These are phyloP conservation scores for Eucera pruinosa DNA, from an alignment of 2,888 invertebrate genomes.

Conservation along the genomic window DNA sequence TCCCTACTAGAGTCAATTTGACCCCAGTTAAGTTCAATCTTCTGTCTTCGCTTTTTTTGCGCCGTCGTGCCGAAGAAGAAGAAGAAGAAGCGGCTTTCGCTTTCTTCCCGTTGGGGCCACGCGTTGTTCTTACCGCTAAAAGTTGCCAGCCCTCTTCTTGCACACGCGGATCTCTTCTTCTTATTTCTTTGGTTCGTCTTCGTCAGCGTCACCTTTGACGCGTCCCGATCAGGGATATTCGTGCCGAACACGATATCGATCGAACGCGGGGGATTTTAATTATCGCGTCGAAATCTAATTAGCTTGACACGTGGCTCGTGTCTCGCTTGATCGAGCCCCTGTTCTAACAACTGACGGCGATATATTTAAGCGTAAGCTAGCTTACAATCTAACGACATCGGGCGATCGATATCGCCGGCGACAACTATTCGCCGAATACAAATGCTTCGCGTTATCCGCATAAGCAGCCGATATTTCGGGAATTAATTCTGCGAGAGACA, in stretches of 20 bases:
- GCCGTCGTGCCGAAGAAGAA: too few species aligned
- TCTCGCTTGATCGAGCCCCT: slow-evolving; percentile 31
- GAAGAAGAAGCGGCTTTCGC: too few species aligned
- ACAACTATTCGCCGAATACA: too few species aligned
- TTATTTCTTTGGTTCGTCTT: slow-evolving; percentile 34
- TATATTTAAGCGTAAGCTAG: slow-evolving; percentile 11
- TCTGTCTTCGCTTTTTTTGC: slow-evolving; percentile 73
- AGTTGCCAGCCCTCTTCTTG: too few species aligned
- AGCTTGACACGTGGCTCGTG: slow-evolving; percentile 41
- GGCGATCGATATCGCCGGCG: slow-evolving; percentile 1
- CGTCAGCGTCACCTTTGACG: slow-evolving; percentile 53
- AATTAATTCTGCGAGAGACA: too few species aligned
- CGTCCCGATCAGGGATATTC: slow-evolving; percentile 35
- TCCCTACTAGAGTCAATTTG: slow-evolving; percentile 99
- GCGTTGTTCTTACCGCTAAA: too few species aligned
- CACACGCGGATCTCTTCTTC: background rate
- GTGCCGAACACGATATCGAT: slow-evolving; percentile 60
- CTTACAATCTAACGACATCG: slow-evolving; percentile 1
- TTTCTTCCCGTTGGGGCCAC: too few species aligned
- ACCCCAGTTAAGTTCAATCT: slow-evolving; percentile 91
- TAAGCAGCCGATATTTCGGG: too few species aligned
- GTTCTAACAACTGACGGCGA: slow-evolving; percentile 23
- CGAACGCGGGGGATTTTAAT: slow-evolving; percentile 60
- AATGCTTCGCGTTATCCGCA: too few species aligned
- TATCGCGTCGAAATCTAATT: slow-evolving; percentile 54